These are phyloP conservation scores for Zaprionus kolodkinae DNA, from an alignment of 1,140 invertebrate species.

Conservation along the genomic window DNA sequence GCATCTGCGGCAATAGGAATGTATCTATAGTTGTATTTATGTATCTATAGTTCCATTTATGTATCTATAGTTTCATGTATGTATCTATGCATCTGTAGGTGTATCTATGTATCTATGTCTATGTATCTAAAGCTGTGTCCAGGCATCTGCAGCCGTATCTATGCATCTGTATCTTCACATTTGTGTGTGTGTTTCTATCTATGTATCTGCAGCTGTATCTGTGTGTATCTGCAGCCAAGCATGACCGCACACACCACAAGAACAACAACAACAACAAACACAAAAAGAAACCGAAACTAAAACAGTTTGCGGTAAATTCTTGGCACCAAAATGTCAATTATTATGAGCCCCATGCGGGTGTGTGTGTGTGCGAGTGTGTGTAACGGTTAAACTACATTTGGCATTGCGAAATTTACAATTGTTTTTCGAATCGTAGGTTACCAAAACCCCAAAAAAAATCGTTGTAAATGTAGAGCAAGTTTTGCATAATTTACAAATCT, in stretches of 20 bases:
- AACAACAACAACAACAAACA: conserved; percentile 42
- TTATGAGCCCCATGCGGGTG: conserved; percentile 39
- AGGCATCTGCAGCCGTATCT: conserved; percentile 35
- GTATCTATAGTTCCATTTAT: conserved; percentile 29
- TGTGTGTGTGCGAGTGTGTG: background rate
- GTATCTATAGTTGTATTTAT: no score
- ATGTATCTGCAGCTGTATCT: conserved; percentile 8
- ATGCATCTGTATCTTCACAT: conserved; percentile 35
- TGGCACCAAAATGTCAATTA: conserved; percentile 81
- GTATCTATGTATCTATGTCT: conserved; percentile 1
- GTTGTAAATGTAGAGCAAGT: background rate
- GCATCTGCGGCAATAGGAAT: no score
- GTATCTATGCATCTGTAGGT: background rate
- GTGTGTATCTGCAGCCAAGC: conserved; percentile 60
- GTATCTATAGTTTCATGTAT: background rate
- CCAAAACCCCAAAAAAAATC: background rate
- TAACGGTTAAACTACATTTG: conserved; percentile 15
- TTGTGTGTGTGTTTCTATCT: conserved; percentile 8
- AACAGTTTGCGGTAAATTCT: conserved; percentile 78
- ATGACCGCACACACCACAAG: conserved; percentile 53
- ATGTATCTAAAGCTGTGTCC: conserved; percentile 3
- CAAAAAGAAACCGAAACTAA: conserved; percentile 51
- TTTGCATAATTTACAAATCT: background rate
- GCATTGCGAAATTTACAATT: conserved; percentile 19
- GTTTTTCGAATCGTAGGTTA: background rate